Percentiles rank a stretch among this genome's conserved stretches.
phyloP scores from a whole-genome alignment of 2,113 vertebrate species.

The Burhinus bistriatus region DNA sequence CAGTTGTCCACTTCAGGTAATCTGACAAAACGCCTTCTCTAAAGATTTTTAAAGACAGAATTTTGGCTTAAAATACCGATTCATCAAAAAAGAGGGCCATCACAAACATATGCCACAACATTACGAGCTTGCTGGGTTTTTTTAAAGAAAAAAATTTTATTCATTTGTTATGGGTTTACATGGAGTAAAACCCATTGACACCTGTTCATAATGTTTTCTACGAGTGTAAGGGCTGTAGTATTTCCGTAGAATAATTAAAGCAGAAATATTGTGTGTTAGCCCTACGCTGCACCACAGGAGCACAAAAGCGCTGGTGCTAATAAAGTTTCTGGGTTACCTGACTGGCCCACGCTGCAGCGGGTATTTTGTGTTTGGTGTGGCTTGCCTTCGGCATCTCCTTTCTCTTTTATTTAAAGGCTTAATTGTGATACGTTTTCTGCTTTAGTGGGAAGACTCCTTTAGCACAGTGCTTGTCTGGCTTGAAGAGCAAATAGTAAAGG shows the following conservation, averaged over 20 bases:
- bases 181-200: not conserved
- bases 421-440: not conserved
- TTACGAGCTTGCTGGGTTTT: not conserved
- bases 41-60: not conserved
- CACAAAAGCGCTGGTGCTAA: not conserved
- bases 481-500: not conserved
- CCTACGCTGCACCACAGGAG: not conserved
- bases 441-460: not conserved
- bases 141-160: too few species aligned
- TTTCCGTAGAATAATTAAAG: not conserved
- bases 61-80: not conserved
- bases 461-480: not conserved
- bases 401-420: not conserved
- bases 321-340: not conserved
- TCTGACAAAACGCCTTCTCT: not conserved
- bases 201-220: not conserved
- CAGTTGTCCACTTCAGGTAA: not conserved
- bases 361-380: not conserved
- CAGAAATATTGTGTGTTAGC: not conserved
- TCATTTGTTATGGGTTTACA: not conserved
- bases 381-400: not conserved
- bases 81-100: not conserved
- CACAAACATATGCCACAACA: not conserved
- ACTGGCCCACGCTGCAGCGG: rapidly evolving
- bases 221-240: not conserved